Evolutionary conservation across 2,888 invertebrate genomes (phyloP), one percentile per base, ranked within the genome.

Genomic region (Drosophila cyrtoloma): DNA sequence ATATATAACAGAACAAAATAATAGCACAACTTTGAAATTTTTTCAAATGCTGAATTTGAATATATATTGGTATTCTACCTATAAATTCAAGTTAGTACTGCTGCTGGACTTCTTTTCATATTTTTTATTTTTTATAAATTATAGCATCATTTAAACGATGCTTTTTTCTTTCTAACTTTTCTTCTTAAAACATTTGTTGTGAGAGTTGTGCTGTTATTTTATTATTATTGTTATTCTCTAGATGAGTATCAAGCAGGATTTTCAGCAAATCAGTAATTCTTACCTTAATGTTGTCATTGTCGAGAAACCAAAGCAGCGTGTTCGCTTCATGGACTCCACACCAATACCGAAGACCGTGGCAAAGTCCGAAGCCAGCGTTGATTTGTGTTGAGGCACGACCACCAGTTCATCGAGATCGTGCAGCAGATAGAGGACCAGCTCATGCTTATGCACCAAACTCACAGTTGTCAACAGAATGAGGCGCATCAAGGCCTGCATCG

Each of bases 231-330:
- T 22, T 26, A 26, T 19, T 28, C 10, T 28, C 10, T 28, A 19
- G 52, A 6, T 52, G 14, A n/a, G 32, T 32, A n/a, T n/a, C 14
- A 7, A 32, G 10, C 19, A 28, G 28, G 10, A 47, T 16, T 47
- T 47, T 16, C 22, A 26, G 19, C 10, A 10, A 28, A 19, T 52
- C 6, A 16, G 5, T 22, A 19, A 47, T 16, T 26, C 56, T 94
- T 93, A 97, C 97, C 92, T 96, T 95, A 93, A 96, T 97, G 91
- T 97, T 96, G 70, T 96, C 96, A 90, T 97, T 97, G 93, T 98
- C 98, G 19, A 98, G 94, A 82, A 97, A 95, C 98, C 98, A 98
- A 92, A 97, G 0, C 97, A 97, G 89, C 97, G 97, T 0, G 97
- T 96, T 0, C 97, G 95, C 92, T 97, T 97, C 33, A 96, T 96